Conservation (phyloP, 1,140 invertebrate genomes). For the Anastatus disparis region DNA sequence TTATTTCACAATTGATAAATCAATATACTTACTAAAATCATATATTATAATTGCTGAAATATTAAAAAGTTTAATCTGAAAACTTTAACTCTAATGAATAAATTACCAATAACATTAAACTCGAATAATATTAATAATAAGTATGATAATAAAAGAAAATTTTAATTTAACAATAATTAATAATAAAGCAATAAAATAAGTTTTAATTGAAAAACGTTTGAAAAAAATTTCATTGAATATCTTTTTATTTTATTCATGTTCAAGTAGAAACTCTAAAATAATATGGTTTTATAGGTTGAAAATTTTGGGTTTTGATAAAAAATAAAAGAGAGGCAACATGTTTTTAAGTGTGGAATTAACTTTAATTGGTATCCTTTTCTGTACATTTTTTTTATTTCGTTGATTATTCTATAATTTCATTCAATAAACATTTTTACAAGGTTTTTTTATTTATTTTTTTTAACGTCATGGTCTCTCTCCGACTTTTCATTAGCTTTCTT, state of each 20-base stretch:
- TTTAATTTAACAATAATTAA: no score
- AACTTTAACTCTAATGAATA: background rate
- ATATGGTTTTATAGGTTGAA: background rate
- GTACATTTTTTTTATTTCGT: conserved; percentile 20
- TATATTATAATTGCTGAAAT: background rate
- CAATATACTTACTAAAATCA: background rate
- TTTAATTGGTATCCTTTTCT: conserved; percentile 35
- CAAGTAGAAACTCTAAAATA: no score
- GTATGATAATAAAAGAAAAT: no score
- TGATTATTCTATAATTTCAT: conserved; percentile 24
- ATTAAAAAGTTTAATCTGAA: background rate
- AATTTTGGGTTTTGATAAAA: background rate
- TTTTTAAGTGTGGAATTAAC: conserved; percentile 22
- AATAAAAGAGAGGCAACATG: conserved; percentile 1
- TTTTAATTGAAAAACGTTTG: no score
- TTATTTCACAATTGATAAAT: background rate
- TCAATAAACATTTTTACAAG: conserved; percentile 28
- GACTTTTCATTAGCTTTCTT: conserved; percentile 1
- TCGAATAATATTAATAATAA: background rate
- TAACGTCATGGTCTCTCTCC: background rate
- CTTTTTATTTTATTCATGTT: no score
- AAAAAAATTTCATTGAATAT: no score
- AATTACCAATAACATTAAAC: background rate
- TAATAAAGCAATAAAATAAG: no score
- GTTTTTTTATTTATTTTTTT: conserved; percentile 5